Evolutionary conservation across 1,140 invertebrate species (phyloP).

Genomic region (Acarapis woodi): DNA sequence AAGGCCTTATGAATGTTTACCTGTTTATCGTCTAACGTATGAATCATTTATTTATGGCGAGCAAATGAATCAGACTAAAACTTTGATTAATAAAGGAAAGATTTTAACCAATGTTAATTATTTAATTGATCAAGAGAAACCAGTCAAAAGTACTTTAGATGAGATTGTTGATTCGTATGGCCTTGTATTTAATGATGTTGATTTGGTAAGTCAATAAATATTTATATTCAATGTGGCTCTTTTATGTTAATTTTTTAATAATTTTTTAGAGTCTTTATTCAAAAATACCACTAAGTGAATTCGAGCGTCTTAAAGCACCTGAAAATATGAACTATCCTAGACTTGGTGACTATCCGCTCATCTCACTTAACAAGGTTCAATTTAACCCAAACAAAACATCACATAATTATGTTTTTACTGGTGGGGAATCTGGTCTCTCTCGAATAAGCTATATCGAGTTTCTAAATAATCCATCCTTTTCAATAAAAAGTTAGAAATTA

Average conservation of each 20-base stretch:
- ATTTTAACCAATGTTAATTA: background rate
- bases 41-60: background rate
- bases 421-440: constrained; percentile 8
- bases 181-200: constrained; percentile 1
- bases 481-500: too few relatives aligned
- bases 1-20: background rate
- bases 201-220: constrained; percentile 2
- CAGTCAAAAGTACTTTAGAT: background rate
- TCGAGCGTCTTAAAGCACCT: background rate
- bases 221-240: background rate
- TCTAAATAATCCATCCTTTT: too few relatives aligned
- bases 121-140: background rate
- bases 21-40: background rate
- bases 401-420: constrained; percentile 7
- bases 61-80: background rate
- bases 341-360: background rate
- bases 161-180: background rate
- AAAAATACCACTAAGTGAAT: background rate
- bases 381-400: constrained; percentile 11
- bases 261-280: background rate
- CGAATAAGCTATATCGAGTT: too few relatives aligned
- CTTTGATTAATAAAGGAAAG: background rate
- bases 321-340: background rate
- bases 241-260: too few relatives aligned
- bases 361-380: constrained; percentile 2